Conservation (phyloP, 2,113 vertebrate genomes). For the Aviceda subcristata region DNA sequence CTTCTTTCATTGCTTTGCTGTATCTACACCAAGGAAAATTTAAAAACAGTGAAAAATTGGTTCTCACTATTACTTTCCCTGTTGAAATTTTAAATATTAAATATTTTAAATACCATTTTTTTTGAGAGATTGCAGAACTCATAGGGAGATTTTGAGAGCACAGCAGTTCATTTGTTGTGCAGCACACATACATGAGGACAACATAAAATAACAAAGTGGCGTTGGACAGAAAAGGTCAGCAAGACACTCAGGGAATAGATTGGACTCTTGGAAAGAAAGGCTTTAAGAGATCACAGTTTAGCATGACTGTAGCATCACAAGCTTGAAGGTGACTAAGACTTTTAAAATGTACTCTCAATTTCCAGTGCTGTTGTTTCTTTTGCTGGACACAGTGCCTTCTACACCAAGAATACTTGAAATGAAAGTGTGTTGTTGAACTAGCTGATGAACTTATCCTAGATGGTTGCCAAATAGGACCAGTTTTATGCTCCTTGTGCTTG, state of each 20-base stretch:
- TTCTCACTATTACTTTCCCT: neutral
- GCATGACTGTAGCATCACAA: neutral
- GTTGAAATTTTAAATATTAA: no score
- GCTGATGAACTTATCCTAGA: neutral
- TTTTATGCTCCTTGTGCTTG: neutral
- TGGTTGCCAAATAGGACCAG: no score
- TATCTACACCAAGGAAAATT: neutral
- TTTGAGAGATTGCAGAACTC: neutral
- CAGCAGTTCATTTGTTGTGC: neutral
- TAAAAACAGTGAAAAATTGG: neutral
- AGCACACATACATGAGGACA: neutral
- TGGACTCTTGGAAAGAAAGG: neutral
- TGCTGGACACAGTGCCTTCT: neutral
- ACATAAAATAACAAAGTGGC: neutral
- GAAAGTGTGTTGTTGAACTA: neutral
- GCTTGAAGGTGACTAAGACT: neutral
- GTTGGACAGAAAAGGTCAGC: neutral
- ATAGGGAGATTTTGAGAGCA: neutral
- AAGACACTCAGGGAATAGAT: neutral
- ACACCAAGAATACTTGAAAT: neutral
- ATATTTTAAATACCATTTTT: neutral
- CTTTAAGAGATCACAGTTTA: neutral
- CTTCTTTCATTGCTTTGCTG: neutral
- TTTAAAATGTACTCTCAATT: neutral
- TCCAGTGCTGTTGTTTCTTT: neutral